Conservation (phyloP, 2,797 vertebrate species). For the Centroberyx gerrardi region DNA sequence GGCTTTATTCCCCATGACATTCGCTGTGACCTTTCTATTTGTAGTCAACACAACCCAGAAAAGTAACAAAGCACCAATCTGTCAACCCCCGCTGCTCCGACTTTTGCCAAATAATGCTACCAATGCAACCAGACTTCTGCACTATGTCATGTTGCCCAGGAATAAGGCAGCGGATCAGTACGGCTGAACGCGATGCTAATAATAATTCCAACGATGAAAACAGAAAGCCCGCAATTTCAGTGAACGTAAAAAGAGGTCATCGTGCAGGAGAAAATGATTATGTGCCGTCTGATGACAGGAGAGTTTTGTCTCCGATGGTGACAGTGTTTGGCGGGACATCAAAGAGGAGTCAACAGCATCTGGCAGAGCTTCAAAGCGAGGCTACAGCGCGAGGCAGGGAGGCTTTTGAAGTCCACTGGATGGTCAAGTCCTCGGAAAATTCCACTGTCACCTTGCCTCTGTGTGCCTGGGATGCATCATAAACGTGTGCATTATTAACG, state of each 20-base stretch:
- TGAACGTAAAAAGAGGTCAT: conserved; percentile 13
- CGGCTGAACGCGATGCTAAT: not conserved
- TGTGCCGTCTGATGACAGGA: conserved; percentile 18
- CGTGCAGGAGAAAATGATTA: conserved; percentile 33
- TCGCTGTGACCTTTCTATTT: conserved; percentile 24
- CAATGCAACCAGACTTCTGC: conserved; percentile 9
- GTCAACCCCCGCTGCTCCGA: not conserved
- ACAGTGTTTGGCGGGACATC: conserved; percentile 52
- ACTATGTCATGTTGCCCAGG: not conserved
- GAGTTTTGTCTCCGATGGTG: conserved; percentile 11
- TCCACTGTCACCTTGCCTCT: conserved; percentile 43
- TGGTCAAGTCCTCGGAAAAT: conserved; percentile 59
- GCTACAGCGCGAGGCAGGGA: conserved; percentile 20
- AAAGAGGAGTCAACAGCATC: conserved; percentile 49
- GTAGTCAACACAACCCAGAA: conserved; percentile 21
- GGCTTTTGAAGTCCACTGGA: conserved; percentile 49
- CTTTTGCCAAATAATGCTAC: conserved; percentile 49
- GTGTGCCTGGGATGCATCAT: not conserved
- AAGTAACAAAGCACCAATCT: conserved; percentile 15
- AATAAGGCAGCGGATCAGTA: not conserved
- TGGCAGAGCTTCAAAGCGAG: conserved; percentile 61
- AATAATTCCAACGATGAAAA: not conserved
- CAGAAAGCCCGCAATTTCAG: not conserved
- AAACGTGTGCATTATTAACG: not conserved
- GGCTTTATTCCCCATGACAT: conserved; percentile 22